Evolutionary conservation across 2,797 vertebrate genomes (phyloP), one percentile per base, ranked within the genome.

Genomic region (Synaphobranchus kaupii): DNA sequence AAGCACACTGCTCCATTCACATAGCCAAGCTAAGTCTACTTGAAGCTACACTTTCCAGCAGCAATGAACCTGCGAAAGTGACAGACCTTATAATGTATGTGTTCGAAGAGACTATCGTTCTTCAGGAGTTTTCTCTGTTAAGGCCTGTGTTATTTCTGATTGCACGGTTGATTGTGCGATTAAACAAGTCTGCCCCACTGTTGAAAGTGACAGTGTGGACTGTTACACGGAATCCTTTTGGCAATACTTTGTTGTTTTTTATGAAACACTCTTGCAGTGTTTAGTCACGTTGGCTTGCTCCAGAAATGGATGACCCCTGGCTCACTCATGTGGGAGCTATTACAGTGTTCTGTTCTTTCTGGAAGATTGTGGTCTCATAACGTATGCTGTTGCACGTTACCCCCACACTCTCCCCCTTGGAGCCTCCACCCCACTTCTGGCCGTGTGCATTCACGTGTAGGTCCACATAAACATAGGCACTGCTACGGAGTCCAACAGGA

Each of bases 401-500:
- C 47, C 86, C 15, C 22, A 22, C 58, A n/a, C 17, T 7, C 31
- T 76, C 2, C 44, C n/a, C 44, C 1, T 58, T 39, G 25, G 39
- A n/a, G 56, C 60, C 39, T 25, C 84, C 34, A 10, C 76, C 50
- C 47, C 48, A 39, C n/a, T 66, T 85, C 89, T 90, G 87, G 71
- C 88, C 34, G 60, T 87, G 52, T 48, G 34, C 88, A 85, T 88
- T 88, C 90, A 73, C 90, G 39, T 73, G 56, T n/a, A 87, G 88
- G 88, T 90, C 83, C 91, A 86, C 86, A 86, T 88, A 92, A 92
- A 92, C 92, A 86, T 81, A 73, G 86, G 87, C 86, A 87, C 91
- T 88, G 28, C 91, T 88, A 86, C 90, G 82, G 92, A 92, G 91
- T 94, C 92, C 93, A 89, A 84, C 89, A 92, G 90, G 92, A 94